phyloP scores from a whole-genome alignment of 2,797 vertebrate genomes.

The Uromys caudimaculatus region DNA sequence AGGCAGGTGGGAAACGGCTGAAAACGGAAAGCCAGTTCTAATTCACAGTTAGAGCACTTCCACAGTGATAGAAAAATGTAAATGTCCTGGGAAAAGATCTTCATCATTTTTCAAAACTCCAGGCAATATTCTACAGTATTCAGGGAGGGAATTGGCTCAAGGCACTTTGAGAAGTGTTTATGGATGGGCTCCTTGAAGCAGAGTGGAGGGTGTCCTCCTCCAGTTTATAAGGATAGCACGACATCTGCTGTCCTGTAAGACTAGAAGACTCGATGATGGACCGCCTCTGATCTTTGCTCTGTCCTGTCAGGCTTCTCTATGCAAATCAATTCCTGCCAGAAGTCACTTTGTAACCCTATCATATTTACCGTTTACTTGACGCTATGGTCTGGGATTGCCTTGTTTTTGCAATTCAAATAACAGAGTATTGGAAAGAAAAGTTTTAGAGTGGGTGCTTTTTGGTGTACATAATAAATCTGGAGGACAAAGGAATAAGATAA shows the following conservation, averaged over 20 bases:
- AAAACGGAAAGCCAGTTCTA: not conserved
- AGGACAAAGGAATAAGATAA: slow-evolving; percentile 28
- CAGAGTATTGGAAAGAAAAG: slow-evolving; percentile 3
- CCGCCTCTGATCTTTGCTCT: not conserved
- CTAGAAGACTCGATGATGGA: not conserved
- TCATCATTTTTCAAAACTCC: slow-evolving; percentile 20
- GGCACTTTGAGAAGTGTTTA: not conserved
- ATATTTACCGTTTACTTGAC: slow-evolving; percentile 55
- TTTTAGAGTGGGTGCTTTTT: slow-evolving; percentile 12
- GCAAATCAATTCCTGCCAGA: slow-evolving; percentile 22
- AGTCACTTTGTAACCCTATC: not conserved
- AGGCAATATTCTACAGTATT: not conserved
- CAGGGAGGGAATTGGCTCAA: not conserved
- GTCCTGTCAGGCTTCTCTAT: not conserved
- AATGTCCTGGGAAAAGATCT: slow-evolving; percentile 38
- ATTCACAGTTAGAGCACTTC: not conserved
- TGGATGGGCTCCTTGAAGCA: not conserved
- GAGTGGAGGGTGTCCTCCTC: not conserved
- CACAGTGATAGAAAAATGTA: slow-evolving; percentile 20
- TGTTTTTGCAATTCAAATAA: slow-evolving; percentile 66
- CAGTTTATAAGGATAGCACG: not conserved
- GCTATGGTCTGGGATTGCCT: not conserved
- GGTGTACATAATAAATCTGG: not conserved
- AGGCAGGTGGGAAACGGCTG: not conserved
- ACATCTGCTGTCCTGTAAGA: slow-evolving; percentile 3